Percentiles rank a stretch among this genome's conserved stretches.
These are phyloP conservation scores for Chaenogobius annularis DNA, from an alignment of 2,113 vertebrate species.

Conservation along the genomic window DNA sequence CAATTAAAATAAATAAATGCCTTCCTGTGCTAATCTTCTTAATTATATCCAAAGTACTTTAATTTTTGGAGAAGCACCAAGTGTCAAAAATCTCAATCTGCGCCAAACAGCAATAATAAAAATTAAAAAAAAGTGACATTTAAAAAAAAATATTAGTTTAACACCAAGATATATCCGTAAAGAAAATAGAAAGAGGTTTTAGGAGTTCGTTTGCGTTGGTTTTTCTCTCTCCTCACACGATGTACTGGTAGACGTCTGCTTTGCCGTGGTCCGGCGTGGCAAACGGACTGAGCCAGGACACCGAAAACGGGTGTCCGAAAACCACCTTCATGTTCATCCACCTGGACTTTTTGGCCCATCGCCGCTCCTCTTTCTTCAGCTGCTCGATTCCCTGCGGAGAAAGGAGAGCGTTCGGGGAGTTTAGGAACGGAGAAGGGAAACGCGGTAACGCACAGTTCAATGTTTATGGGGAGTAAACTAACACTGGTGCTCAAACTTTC, in stretches of 20 bases:
- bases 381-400: slow-evolving; percentile 93
- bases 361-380: slow-evolving; percentile 98
- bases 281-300: slow-evolving; percentile 95
- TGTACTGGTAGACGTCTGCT: slow-evolving; percentile 94
- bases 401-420: no score
- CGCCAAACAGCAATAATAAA: slow-evolving; percentile 23
- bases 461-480: neutral
- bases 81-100: slow-evolving; percentile 41
- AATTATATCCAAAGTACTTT: neutral
- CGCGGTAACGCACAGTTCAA: no score
- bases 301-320: slow-evolving; percentile 96
- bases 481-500: neutral
- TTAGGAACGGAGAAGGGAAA: no score
- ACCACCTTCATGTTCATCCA: slow-evolving; percentile 99
- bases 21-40: neutral
- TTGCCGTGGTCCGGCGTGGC: slow-evolving; percentile 94
- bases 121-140: slow-evolving; percentile 18
- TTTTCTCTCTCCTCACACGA: slow-evolving; percentile 82
- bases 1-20: no score
- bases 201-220: slow-evolving; percentile 36
- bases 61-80: slow-evolving; percentile 6
- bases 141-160: slow-evolving; percentile 7
- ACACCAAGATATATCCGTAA: slow-evolving; percentile 42
- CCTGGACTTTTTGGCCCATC: slow-evolving; percentile 96
- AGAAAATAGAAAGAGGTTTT: slow-evolving; percentile 26